phyloP scores from a whole-genome alignment of 2,113 vertebrate genomes.

The Prinia subflava region DNA sequence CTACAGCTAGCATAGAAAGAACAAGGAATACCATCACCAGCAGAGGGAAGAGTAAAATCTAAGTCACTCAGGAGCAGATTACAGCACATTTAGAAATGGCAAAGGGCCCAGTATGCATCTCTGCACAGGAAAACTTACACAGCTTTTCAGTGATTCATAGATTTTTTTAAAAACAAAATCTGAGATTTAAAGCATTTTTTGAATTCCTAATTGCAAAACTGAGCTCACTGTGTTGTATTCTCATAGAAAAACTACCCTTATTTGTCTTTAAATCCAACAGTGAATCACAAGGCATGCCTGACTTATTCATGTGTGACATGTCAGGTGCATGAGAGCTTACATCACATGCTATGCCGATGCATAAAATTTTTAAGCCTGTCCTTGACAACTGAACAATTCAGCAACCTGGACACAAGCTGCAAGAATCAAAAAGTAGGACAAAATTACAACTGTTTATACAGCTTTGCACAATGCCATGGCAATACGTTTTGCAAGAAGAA shows the following conservation, averaged over 20 bases:
- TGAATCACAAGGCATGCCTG: slow-evolving; percentile 26
- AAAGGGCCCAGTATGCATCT: background rate
- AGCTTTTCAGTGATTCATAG: background rate
- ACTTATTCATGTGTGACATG: slow-evolving; percentile 35
- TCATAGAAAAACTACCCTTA: background rate
- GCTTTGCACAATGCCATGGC: slow-evolving; percentile 18
- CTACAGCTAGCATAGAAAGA: background rate
- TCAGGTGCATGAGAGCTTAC: slow-evolving; percentile 59
- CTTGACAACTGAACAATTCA: slow-evolving; percentile 58
- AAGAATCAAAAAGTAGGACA: slow-evolving; percentile 57
- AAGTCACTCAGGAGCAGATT: background rate
- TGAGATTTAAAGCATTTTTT: background rate
- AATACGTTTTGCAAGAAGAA: slow-evolving; percentile 27
- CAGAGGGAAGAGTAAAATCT: background rate
- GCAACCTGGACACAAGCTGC: slow-evolving; percentile 32
- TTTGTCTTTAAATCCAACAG: slow-evolving; percentile 24
- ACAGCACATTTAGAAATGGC: background rate
- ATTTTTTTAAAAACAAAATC: background rate
- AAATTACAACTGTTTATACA: slow-evolving; percentile 48
- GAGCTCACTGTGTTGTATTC: background rate
- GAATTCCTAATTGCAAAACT: background rate
- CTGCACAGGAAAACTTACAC: background rate
- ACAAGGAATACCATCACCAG: background rate
- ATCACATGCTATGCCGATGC: slow-evolving; percentile 31
- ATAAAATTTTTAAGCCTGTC: slow-evolving; percentile 65